Conservation (phyloP, 2,888 invertebrate species). For the Cantharis nigra region DNA sequence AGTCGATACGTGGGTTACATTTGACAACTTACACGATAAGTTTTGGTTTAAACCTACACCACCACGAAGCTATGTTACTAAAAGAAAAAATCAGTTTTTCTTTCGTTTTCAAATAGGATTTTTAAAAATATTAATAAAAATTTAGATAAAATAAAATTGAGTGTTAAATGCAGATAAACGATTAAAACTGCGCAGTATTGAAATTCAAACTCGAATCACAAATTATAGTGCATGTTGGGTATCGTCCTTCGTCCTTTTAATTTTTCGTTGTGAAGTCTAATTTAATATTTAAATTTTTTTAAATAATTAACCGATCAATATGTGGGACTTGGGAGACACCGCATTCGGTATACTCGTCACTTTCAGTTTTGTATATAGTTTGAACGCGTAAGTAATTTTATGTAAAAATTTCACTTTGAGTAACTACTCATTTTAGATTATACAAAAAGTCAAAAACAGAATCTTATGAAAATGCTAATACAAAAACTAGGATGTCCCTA, state of each 20-base stretch:
- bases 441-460: neutral
- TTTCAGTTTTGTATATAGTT: neutral
- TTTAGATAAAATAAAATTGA: neutral
- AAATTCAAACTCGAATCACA: neutral
- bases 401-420: neutral
- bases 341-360: neutral
- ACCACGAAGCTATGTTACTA: neutral
- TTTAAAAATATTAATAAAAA: too few species aligned
- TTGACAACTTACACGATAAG: neutral
- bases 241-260: neutral
- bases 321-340: neutral
- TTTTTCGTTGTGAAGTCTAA: neutral
- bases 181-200: neutral
- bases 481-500: too few species aligned
- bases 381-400: neutral
- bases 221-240: neutral
- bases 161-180: neutral
- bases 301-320: neutral
- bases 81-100: neutral
- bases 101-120: neutral
- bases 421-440: neutral
- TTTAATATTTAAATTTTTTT: neutral
- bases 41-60: neutral
- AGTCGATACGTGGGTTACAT: neutral
- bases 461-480: neutral